A percentile compares a stretch with the other conserved stretches of the same genome.
Conservation (phyloP, 2,113 vertebrate species). For the Poicephalus meyeri region DNA sequence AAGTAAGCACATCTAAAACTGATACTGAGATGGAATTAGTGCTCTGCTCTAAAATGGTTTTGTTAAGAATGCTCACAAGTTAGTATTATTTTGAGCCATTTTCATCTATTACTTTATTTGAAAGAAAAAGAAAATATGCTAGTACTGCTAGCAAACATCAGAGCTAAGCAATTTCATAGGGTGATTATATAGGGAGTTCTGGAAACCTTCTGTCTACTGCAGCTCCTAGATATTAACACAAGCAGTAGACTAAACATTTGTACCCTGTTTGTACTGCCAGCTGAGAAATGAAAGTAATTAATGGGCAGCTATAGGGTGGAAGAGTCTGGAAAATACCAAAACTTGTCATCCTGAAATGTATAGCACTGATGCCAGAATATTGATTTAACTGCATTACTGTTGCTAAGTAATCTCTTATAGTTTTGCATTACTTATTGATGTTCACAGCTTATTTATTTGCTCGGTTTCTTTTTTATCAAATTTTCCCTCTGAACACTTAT, state of each 20-base stretch:
- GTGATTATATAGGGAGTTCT: constrained; percentile 66
- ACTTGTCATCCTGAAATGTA: constrained; percentile 44
- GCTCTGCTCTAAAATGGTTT: neutral
- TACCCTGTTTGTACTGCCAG: constrained; percentile 65
- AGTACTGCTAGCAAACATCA: constrained; percentile 21
- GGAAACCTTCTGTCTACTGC: constrained; percentile 61
- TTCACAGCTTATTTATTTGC: neutral
- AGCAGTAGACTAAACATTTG: constrained; percentile 80
- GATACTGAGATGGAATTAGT: neutral
- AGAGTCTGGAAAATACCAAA: constrained; percentile 63
- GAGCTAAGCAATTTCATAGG: constrained; percentile 43
- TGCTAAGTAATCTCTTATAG: neutral
- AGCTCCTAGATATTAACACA: constrained; percentile 65
- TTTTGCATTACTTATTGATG: neutral
- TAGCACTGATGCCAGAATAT: constrained; percentile 30
- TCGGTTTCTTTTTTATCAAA: neutral
- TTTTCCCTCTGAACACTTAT: neutral
- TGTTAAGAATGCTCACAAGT: neutral
- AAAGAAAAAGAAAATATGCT: constrained; percentile 34
- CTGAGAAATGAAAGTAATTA: constrained; percentile 77
- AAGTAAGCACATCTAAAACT: neutral
- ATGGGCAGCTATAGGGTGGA: constrained; percentile 65
- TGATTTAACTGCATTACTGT: constrained; percentile 26
- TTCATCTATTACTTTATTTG: constrained; percentile 11
- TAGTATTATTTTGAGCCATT: neutral